phyloP scores from a whole-genome alignment of 2,888 invertebrate species.

The Torymus aiolomorphi region DNA sequence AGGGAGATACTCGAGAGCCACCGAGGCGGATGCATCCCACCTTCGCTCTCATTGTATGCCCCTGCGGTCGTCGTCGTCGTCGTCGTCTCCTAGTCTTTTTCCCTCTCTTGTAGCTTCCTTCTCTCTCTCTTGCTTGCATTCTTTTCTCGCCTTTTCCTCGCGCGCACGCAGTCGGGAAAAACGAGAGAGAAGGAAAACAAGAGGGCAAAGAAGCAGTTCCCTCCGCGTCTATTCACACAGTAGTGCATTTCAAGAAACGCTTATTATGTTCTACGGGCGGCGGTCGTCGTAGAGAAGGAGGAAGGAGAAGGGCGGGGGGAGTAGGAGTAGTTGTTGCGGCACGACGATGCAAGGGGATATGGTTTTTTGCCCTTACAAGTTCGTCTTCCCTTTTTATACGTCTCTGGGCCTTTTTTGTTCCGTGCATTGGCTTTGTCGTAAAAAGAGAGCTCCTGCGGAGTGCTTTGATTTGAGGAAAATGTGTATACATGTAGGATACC shows the following conservation, averaged over 20 bases:
- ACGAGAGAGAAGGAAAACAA: conserved; percentile 12
- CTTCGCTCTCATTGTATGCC: conserved; percentile 54
- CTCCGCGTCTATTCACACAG: conserved; percentile 11
- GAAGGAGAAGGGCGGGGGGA: conserved; percentile 1
- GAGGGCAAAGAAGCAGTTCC: conserved; percentile 1
- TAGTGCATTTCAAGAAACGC: conserved; percentile 34
- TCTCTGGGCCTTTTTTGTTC: conserved; percentile 8
- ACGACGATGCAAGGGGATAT: conserved; percentile 6
- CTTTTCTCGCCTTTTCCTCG: conserved; percentile 37
- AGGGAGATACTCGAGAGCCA: conserved; percentile 1
- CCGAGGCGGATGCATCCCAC: neutral
- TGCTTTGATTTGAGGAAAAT: conserved; percentile 35
- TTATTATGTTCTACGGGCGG: conserved; percentile 46
- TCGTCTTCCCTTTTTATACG: conserved; percentile 22
- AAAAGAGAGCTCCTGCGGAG: neutral
- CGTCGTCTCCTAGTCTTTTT: conserved; percentile 4
- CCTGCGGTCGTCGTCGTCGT: neutral
- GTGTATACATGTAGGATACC: neutral
- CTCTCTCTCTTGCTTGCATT: conserved; percentile 31
- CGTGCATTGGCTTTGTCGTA: neutral
- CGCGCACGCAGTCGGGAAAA: neutral
- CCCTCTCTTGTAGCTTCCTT: conserved; percentile 36
- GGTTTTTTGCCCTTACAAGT: conserved; percentile 19
- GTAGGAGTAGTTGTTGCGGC: conserved; percentile 9
- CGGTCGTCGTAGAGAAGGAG: conserved; percentile 12